A percentile compares a stretch with the other conserved stretches of the same genome.
Conservation (phyloP, 2,888 invertebrate species). For the Cephus runcator region DNA sequence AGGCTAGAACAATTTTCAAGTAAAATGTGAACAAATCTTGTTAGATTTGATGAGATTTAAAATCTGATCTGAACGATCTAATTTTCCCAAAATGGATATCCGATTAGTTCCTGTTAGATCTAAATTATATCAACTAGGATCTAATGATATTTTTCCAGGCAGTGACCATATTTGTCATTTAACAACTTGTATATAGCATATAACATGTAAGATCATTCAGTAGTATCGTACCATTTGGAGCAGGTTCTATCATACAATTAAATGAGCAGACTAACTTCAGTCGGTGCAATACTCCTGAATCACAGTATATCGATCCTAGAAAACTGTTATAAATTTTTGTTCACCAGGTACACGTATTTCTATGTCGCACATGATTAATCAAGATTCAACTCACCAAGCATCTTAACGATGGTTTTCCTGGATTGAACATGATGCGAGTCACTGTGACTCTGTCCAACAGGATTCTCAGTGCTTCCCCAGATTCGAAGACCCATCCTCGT, state of each 20-base stretch:
- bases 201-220: too few relatives aligned
- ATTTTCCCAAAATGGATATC: too few relatives aligned
- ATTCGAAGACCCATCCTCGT: conserved; percentile 81
- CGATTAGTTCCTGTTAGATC: too few relatives aligned
- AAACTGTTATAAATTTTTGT: neutral
- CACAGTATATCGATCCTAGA: neutral
- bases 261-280: neutral
- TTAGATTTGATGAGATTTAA: too few relatives aligned
- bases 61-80: too few relatives aligned
- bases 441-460: conserved; percentile 69
- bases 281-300: neutral
- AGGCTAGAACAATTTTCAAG: too few relatives aligned
- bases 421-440: conserved; percentile 77
- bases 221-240: neutral
- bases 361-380: neutral
- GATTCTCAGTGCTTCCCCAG: conserved; percentile 66
- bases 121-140: too few relatives aligned
- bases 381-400: conserved; percentile 75
- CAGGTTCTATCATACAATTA: neutral
- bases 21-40: too few relatives aligned
- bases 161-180: too few relatives aligned
- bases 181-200: too few relatives aligned
- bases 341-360: conserved; percentile 10
- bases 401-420: conserved; percentile 79
- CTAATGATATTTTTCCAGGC: too few relatives aligned